These are phyloP conservation scores for Colius striatus DNA, from an alignment of 2,113 vertebrate genomes.

Conservation along the genomic window DNA sequence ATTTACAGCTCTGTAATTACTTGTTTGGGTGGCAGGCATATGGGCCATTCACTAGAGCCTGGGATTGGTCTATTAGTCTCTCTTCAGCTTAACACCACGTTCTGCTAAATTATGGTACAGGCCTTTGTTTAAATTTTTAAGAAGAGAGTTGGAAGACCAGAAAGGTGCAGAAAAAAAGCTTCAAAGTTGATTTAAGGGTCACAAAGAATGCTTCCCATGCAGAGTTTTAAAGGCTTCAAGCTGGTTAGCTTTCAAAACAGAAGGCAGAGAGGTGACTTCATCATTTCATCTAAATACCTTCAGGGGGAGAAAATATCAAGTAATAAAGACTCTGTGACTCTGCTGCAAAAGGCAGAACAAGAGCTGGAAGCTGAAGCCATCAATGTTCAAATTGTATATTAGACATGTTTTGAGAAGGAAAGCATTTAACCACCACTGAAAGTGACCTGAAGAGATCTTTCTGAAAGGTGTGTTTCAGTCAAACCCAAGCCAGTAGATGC, in stretches of 20 bases:
- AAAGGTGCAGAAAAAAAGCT: neutral
- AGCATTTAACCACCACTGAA: neutral
- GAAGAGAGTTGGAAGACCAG: neutral
- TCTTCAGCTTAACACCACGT: neutral
- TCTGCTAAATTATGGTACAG: neutral
- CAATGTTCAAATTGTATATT: slow-evolving; percentile 29
- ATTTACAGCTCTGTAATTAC: neutral
- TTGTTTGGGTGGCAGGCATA: slow-evolving; percentile 6
- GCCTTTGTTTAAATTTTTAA: neutral
- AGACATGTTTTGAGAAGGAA: neutral
- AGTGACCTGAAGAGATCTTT: slow-evolving; percentile 18
- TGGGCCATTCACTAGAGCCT: neutral
- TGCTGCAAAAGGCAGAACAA: neutral
- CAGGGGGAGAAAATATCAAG: neutral
- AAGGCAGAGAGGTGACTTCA: slow-evolving; percentile 13
- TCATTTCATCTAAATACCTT: neutral
- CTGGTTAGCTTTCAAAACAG: slow-evolving; percentile 17
- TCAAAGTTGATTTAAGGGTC: slow-evolving; percentile 26
- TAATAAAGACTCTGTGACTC: neutral
- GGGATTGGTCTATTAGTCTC: neutral
- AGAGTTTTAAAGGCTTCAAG: slow-evolving; percentile 34
- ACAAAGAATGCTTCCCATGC: neutral
- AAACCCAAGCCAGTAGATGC: neutral
- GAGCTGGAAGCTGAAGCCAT: slow-evolving; percentile 23
- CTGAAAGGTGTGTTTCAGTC: neutral